These are phyloP conservation scores for Ephialtes manifestator DNA, from an alignment of 2,888 invertebrate genomes.

Conservation along the genomic window DNA sequence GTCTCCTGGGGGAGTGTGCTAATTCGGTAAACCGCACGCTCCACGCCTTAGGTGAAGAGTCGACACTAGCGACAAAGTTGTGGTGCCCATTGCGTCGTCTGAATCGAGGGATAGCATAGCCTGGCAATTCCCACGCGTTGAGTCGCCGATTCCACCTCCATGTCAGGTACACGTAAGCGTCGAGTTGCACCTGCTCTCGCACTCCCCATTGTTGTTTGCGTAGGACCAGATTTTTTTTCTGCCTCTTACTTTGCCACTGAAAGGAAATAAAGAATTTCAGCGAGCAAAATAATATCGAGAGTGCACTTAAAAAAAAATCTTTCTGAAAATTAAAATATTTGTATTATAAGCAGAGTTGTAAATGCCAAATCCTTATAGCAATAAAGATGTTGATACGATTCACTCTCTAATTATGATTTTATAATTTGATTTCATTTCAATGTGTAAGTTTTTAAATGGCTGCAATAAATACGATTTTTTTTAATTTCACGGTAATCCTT, in stretches of 20 bases:
- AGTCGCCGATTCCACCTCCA: constrained; percentile 31
- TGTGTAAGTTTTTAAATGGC: too few relatives aligned
- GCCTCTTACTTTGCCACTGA: not conserved
- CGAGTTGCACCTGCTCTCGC: constrained; percentile 60
- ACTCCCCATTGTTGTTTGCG: constrained; percentile 49
- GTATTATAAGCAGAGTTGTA: too few relatives aligned
- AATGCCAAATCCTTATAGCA: too few relatives aligned
- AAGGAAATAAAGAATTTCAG: constrained; percentile 38
- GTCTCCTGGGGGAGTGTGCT: constrained; percentile 11
- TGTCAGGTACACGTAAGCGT: constrained; percentile 21
- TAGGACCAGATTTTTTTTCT: constrained; percentile 8
- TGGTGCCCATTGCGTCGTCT: not conserved
- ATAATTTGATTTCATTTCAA: too few relatives aligned
- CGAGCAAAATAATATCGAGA: constrained; percentile 10
- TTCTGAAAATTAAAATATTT: too few relatives aligned
- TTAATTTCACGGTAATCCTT: too few relatives aligned
- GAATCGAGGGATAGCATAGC: not conserved
- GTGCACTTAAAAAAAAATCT: too few relatives aligned
- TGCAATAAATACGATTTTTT: too few relatives aligned
- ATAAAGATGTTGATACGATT: too few relatives aligned
- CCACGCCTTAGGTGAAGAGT: not conserved
- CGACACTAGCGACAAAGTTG: constrained; percentile 10
- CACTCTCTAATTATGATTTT: too few relatives aligned
- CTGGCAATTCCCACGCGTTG: constrained; percentile 58
- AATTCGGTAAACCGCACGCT: constrained; percentile 29